Percentiles rank a stretch among this genome's conserved stretches.
Evolutionary conservation across 2,113 vertebrate species (phyloP).

Genomic region (Gracilinanus agilis): DNA sequence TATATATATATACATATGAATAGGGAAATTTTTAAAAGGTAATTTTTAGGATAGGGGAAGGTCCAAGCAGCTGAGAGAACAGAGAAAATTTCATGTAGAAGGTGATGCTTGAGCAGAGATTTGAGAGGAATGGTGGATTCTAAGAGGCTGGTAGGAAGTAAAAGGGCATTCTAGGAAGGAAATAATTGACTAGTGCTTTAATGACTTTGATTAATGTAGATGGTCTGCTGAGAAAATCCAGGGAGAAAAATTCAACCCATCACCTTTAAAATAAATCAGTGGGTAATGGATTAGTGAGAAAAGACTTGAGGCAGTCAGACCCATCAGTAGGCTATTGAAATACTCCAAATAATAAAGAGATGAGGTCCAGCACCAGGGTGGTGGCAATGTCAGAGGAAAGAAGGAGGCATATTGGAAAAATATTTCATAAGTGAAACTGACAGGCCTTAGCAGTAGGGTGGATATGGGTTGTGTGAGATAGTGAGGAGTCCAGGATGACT

Average conservation of each 20-base stretch:
- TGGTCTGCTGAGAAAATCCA: constrained; percentile 15
- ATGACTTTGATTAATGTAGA: constrained; percentile 12
- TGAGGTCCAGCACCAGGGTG: neutral
- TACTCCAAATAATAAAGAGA: neutral
- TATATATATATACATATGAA: too few species aligned
- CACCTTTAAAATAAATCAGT: neutral
- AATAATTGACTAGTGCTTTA: neutral
- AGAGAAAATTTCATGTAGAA: neutral
- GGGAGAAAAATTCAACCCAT: neutral
- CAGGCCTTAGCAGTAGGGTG: neutral
- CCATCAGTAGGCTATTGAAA: neutral
- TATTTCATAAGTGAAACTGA: neutral
- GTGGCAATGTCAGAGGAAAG: neutral
- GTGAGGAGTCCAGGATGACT: neutral
- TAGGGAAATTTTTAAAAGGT: neutral
- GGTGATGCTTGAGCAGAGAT: neutral
- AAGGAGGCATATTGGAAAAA: neutral
- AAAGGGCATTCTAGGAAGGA: neutral
- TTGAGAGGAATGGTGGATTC: neutral
- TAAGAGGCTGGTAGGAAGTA: neutral
- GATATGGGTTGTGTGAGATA: neutral
- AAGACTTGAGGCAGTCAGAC: neutral
- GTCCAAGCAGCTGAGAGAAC: neutral
- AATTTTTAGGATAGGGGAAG: neutral
- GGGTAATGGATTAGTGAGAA: neutral